Base-by-base conservation (phyloP, 37 sponge, comb jelly and placozoan species). In the Haliclona indistincta region DNA sequence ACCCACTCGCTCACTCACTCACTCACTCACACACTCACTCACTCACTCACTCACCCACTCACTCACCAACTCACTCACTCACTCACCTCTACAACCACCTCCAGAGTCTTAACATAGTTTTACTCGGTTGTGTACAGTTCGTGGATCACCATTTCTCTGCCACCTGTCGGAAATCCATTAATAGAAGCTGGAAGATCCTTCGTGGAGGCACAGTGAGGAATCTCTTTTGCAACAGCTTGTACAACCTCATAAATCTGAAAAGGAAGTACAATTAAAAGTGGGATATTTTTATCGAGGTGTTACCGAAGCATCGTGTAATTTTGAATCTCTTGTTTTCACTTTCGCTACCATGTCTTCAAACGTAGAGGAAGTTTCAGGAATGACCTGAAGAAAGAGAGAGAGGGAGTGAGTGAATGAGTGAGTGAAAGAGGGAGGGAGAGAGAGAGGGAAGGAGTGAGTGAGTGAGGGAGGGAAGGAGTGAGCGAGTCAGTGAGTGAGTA, bases 121-220 rank as follows among this genome's bases (percentile, higher is more conserved):
- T 87, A 89, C 69, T 96, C 97, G 11, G 94, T 87, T 17, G 79
- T 76, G 58, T 96, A 96, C 40, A 96, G 82, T 64, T 96, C 97
- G n/a, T 93, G 94, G 26, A 89, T 71, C 19, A 93, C 79, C 1
- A 33, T 52, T 15, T 73, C 43, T 28, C 94, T 41, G 11, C 74
- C 47, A 15, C 71, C 90, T 26, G 42, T 63, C 0, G 94, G 85
- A 37, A 88, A 80, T 2, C 73, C 79, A 34, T 73, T 52, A 5
- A 91, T 71, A 19, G 61, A 25, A 3, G 54, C 22, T 13, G 91
- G 91, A 1, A 91, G 70, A 7, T 87, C 88, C 23, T 54, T 11
- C 2, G 74, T 72, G 13, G 79, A 73, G n/a, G 79, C 75, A 42
- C 73, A 39, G 40, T 85, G 73, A 63, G 86, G 86, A 43, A 78